Evolutionary conservation across 2,888 invertebrate species (phyloP).

Genomic region (Heliconius aoede): DNA sequence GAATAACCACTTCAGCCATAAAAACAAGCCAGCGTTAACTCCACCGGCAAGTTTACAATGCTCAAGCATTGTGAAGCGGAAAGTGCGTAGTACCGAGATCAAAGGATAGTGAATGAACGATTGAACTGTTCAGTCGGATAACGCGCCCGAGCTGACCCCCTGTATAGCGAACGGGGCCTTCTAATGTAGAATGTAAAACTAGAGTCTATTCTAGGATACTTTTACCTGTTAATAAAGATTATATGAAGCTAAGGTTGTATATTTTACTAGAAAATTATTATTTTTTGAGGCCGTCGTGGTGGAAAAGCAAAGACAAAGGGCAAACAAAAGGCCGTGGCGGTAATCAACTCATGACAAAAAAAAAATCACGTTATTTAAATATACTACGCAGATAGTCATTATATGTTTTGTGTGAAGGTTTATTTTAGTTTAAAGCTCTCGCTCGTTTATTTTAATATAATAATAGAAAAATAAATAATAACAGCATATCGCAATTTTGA

Average conservation of each 20-base stretch:
- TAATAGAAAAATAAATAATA: too few species aligned
- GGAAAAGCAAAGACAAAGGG: too few species aligned
- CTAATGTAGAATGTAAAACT: constrained; percentile 12
- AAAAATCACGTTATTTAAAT: background rate
- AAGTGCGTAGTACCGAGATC: constrained; percentile 76
- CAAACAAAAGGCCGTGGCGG: too few species aligned
- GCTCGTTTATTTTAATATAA: too few species aligned
- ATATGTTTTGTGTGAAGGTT: background rate
- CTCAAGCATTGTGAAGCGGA: constrained; percentile 56
- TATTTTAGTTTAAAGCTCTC: background rate
- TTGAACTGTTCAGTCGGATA: constrained; percentile 64
- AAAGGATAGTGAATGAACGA: constrained; percentile 74
- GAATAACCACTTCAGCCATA: constrained; percentile 20
- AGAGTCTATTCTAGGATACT: background rate
- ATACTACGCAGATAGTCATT: background rate
- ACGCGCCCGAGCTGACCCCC: constrained; percentile 72
- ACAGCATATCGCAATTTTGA: background rate
- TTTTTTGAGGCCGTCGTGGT: too few species aligned
- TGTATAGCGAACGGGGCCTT: constrained; percentile 27
- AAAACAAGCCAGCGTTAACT: constrained; percentile 27
- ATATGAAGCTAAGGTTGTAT: background rate
- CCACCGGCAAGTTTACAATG: constrained; percentile 41
- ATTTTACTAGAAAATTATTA: too few species aligned
- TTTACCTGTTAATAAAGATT: background rate
- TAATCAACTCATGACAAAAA: too few species aligned